Percentiles rank a stretch among this genome's conserved stretches.
phyloP scores from a whole-genome alignment of 2,113 vertebrate species.

The Lontra canadensis region DNA sequence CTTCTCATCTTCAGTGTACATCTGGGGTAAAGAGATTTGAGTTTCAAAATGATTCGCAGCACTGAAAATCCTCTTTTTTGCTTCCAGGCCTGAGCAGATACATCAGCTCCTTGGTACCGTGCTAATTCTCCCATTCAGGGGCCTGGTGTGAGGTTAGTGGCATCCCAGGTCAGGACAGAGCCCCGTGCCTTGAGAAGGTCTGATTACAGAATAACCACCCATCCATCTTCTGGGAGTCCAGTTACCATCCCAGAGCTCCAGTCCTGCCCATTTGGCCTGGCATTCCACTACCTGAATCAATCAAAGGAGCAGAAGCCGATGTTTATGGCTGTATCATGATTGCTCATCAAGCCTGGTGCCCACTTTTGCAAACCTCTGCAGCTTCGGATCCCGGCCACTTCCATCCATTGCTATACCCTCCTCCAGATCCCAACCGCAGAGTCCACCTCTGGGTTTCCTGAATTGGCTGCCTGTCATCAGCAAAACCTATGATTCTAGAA shows the following conservation, averaged over 20 bases:
- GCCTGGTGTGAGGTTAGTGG: not conserved
- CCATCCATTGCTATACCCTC: not conserved
- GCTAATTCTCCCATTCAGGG: constrained; percentile 5
- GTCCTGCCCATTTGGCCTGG: not conserved
- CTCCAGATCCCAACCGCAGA: not conserved
- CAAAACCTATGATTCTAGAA: not conserved
- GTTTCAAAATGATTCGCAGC: not conserved
- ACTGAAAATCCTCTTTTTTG: constrained; percentile 36
- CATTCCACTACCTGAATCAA: constrained; percentile 18
- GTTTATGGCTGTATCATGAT: not conserved
- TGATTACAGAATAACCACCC: constrained; percentile 44
- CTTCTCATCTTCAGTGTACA: constrained; percentile 34
- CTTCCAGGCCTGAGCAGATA: not conserved
- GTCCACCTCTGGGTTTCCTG: not conserved
- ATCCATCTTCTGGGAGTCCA: constrained; percentile 36
- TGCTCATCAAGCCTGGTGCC: not conserved
- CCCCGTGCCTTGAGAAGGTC: constrained; percentile 9
- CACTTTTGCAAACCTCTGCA: not conserved
- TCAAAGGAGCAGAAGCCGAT: not conserved
- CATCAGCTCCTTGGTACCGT: not conserved
- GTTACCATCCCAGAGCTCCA: constrained; percentile 14
- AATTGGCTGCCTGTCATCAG: not conserved
- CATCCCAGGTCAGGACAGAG: not conserved
- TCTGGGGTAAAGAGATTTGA: constrained; percentile 29
- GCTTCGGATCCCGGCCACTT: not conserved